Conservation (phyloP, 1,140 invertebrate species). For the Macrobrachium rosenbergii region DNA sequence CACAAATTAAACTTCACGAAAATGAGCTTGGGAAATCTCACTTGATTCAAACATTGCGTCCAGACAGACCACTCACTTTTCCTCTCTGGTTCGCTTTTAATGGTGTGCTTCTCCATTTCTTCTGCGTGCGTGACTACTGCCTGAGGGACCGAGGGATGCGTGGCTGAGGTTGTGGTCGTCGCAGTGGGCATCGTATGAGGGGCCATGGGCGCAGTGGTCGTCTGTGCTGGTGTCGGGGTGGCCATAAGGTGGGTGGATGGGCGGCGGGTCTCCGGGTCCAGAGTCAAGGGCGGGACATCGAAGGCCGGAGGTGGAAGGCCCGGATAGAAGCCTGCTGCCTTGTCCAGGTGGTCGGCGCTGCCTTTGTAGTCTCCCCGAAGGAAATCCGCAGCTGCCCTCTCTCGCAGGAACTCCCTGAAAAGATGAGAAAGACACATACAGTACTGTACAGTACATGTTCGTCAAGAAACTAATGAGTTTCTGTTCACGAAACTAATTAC, state of each 20-base stretch:
- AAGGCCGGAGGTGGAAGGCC: conserved; percentile 41
- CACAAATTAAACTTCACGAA: too few relatives aligned
- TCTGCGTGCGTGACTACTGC: conserved; percentile 3
- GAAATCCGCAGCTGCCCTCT: conserved; percentile 59
- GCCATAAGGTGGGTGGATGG: conserved; percentile 40
- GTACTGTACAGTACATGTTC: too few relatives aligned
- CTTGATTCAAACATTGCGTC: too few relatives aligned
- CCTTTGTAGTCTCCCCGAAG: conserved; percentile 60
- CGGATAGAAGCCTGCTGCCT: conserved; percentile 53
- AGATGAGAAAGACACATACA: background rate
- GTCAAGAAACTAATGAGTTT: background rate
- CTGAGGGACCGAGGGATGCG: conserved; percentile 29
- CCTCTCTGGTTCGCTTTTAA: conserved; percentile 48
- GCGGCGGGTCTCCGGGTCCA: conserved; percentile 49
- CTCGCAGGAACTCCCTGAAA: conserved; percentile 61
- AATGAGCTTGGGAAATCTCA: too few relatives aligned
- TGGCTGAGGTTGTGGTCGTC: conserved; percentile 24
- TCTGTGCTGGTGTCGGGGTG: conserved; percentile 36
- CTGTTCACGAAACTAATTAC: too few relatives aligned
- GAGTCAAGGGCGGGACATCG: conserved; percentile 48
- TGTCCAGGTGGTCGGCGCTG: conserved; percentile 61
- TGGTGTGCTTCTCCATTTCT: conserved; percentile 34
- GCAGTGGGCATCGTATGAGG: conserved; percentile 14
- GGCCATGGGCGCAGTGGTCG: conserved; percentile 14
- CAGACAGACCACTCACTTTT: background rate